Base-by-base conservation (phyloP, 2,888 invertebrate species). In the Lysandra coridon region DNA sequence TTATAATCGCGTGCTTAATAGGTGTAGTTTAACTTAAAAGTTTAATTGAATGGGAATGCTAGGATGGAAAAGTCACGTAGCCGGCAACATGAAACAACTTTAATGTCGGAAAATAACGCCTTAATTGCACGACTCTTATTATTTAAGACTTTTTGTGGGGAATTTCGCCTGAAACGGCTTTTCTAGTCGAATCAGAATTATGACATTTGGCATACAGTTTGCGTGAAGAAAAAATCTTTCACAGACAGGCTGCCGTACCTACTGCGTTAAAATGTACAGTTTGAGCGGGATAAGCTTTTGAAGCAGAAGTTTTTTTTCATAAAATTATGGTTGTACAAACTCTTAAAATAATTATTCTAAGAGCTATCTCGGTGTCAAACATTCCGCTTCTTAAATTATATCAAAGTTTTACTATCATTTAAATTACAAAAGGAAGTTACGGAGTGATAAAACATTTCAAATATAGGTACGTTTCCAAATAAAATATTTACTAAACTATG, bases 61-160 rank as follows among this genome's bases (percentile, higher is more conserved):
- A 14, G 76, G 76, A 76, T 76, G 76, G 57, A 76, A 73, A 73
- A 76, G 76, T 76, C 76, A 76, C 76, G 76, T 76, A 76, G 76
- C 57, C 12, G 53, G 30, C 75, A 33, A 53, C 76, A 76, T 53
- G 76, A 76, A 76, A 76, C 76, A 53, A 76, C 49, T 37, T 76
- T 76, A 76, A 57, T 57, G 76, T 76, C 33, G 17, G 57, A 76
- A 76, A 76, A 57, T 76, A 76, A 53, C 30, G 53, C 76, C 76
- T 53, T 53, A 76, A 76, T 53, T 76, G 49, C 76, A 57, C 53
- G 23, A 57, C 17, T 53, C 76, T 49, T 53, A 76, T 76, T 76
- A 69, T 69, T 69, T 69, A 69, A 69, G 69, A 69, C 69, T 69
- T 69, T 69, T 69, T 69, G 69, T 74, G 23, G 23, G 44, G 10